Conservation (phyloP, 1,140 invertebrate species). For the Stenopsyche tienmushanensis region DNA sequence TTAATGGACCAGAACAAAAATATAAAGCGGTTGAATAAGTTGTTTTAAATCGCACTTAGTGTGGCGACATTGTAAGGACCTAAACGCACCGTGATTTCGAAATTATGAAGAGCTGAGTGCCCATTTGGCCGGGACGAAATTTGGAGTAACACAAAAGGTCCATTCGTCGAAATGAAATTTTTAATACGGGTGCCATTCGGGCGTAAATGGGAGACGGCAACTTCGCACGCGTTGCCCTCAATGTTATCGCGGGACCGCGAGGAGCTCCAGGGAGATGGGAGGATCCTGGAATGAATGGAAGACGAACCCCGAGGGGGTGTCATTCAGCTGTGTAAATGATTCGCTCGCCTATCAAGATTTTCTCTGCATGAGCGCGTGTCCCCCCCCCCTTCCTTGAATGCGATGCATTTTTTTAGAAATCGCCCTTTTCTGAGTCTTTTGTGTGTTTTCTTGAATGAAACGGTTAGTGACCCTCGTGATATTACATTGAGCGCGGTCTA, state of each 20-base stretch:
- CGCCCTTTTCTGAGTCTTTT: not conserved
- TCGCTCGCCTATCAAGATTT: conserved; percentile 32
- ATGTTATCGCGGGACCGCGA: not conserved
- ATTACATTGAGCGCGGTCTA: no score
- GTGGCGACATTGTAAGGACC: no score
- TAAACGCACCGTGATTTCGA: not conserved
- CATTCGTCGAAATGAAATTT: not conserved
- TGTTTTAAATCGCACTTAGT: no score
- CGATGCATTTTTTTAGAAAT: conserved; percentile 28
- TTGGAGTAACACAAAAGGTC: not conserved
- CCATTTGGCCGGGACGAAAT: not conserved
- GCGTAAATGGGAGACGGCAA: not conserved
- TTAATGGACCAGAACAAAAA: no score
- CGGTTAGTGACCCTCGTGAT: no score
- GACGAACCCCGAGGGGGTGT: not conserved
- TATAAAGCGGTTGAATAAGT: no score
- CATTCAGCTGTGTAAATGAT: conserved; percentile 14
- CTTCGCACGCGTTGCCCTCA: not conserved
- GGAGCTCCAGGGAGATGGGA: not conserved
- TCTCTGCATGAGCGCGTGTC: conserved; percentile 2
- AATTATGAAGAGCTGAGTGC: not conserved
- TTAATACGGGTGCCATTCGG: not conserved
- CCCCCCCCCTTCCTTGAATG: not conserved
- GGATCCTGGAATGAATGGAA: no score
- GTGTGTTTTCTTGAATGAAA: no score